Base-by-base conservation (phyloP, 2,797 vertebrate genomes). In the Lophura swinhoii region DNA sequence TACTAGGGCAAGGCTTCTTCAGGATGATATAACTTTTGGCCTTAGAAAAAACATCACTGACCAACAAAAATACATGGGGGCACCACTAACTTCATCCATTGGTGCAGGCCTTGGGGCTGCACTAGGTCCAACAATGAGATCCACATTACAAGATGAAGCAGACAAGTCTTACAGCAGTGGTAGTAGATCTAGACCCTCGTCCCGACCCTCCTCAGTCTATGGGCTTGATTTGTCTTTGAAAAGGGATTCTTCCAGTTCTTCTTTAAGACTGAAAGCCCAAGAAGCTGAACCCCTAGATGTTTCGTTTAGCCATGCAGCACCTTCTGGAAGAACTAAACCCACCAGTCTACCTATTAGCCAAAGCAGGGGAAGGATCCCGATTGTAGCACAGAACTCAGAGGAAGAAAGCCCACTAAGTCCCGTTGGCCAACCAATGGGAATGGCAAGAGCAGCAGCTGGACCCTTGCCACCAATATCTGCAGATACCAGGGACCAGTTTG, bases 401-500 rank as follows among this genome's bases (percentile, higher is more conserved):
- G 99, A 99, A 91, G 99, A 99, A 94, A 99, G 99, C 95, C 99
- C 99, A 76, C 96, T 99, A 87, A 99, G 99, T 97, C 99, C 99
- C 5, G 99, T 99, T 96, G 99, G 99, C 33, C 98, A 99, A 92
- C 99, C 99, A 84, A 99, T 99, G 99, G 99, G 99, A 76, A 99
- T 99, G 99, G 99, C 99, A 68, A 98, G 99, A 97, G 99, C 99
- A 21, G 98, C 99, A 63, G 99, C 99, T 88, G 99, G 99, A 95
- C 99, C 99, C 68, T 98, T 99, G 41, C 99, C 99, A 85, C 99
- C 99, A 68, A 99, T 99, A 96, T 99, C 99, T 39, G 99, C 99
- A 95, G 99, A 99, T 94, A 99, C 98, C 46, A 98, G 99, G 93
- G 99, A 99, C 94, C 99, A 99, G 82, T 99, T 99, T 98, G 99